A percentile compares a stretch with the other conserved stretches of the same genome.
Conservation (phyloP, 1,140 invertebrate species). For the Ceratitis capitata region DNA sequence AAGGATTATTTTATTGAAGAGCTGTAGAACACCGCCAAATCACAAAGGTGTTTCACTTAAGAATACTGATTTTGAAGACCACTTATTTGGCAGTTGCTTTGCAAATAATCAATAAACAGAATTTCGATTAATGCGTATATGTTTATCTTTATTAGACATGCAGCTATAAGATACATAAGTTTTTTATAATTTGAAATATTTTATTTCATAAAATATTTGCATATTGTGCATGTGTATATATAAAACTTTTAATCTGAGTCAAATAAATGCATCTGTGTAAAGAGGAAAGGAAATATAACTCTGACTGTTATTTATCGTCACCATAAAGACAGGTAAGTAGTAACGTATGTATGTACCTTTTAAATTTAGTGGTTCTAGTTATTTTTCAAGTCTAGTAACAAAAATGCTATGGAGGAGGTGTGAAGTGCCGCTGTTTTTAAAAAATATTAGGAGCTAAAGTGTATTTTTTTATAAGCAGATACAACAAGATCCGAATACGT, state of each 20-base stretch:
- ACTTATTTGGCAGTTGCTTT: no score
- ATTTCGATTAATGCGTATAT: neutral
- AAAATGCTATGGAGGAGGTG: neutral
- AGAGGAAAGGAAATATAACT: neutral
- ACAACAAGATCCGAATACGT: neutral
- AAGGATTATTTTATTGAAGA: no score
- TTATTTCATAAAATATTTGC: slow-evolving; percentile 21
- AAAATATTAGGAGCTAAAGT: neutral
- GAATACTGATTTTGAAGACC: no score
- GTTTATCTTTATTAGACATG: slow-evolving; percentile 13
- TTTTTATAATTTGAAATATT: neutral
- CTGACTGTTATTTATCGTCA: neutral
- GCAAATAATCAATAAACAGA: no score
- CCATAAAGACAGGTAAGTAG: neutral
- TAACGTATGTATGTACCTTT: slow-evolving; percentile 1
- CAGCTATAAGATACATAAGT: neutral
- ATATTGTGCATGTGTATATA: neutral
- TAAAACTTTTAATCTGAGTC: neutral
- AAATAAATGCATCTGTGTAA: slow-evolving; percentile 5
- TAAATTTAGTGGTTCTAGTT: neutral
- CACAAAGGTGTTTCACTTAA: no score
- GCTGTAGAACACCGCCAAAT: no score
- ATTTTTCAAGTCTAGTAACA: neutral
- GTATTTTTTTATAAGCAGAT: neutral
- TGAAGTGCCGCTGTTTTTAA: neutral